These are phyloP conservation scores for Eupristina koningsbergeri DNA, from an alignment of 1,140 invertebrate genomes.

Conservation along the genomic window DNA sequence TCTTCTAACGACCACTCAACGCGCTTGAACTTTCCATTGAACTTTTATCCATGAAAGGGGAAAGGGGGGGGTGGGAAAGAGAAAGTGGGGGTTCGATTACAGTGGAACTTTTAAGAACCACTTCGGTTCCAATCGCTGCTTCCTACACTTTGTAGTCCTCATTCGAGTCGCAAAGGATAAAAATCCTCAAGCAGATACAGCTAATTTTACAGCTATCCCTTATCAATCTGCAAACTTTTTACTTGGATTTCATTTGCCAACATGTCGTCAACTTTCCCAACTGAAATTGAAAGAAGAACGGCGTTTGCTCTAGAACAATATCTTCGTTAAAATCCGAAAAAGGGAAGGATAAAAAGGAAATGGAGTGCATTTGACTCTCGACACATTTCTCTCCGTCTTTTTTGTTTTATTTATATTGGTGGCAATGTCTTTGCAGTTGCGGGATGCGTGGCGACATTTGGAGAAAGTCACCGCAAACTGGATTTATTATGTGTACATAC, in stretches of 20 bases:
- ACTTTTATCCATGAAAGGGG: constrained; percentile 49
- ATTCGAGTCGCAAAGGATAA: constrained; percentile 14
- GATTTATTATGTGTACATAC: constrained; percentile 32
- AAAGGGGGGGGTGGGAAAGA: not conserved
- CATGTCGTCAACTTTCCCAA: constrained; percentile 11
- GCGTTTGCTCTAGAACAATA: constrained; percentile 15
- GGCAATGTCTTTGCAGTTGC: not conserved
- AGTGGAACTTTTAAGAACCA: constrained; percentile 48
- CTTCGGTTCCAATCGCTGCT: constrained; percentile 44
- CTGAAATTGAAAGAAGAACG: not conserved
- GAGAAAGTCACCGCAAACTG: constrained; percentile 34
- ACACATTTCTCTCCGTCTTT: not conserved
- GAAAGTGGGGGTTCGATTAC: constrained; percentile 39
- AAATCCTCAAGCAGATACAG: constrained; percentile 41
- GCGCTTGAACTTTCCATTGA: constrained; percentile 51
- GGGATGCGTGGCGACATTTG: not conserved
- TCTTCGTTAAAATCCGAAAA: constrained; percentile 22
- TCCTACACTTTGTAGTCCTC: constrained; percentile 15
- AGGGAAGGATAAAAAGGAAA: no score
- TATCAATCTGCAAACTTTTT: constrained; percentile 50
- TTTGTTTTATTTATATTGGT: not conserved
- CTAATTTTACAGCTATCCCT: constrained; percentile 43
- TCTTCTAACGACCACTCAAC: constrained; percentile 51
- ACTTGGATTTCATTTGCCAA: constrained; percentile 40
- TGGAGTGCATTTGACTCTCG: not conserved